A percentile compares a stretch with the other conserved stretches of the same genome.
phyloP scores from a whole-genome alignment of 2,888 invertebrate genomes.

The Drosophila mimetica region DNA sequence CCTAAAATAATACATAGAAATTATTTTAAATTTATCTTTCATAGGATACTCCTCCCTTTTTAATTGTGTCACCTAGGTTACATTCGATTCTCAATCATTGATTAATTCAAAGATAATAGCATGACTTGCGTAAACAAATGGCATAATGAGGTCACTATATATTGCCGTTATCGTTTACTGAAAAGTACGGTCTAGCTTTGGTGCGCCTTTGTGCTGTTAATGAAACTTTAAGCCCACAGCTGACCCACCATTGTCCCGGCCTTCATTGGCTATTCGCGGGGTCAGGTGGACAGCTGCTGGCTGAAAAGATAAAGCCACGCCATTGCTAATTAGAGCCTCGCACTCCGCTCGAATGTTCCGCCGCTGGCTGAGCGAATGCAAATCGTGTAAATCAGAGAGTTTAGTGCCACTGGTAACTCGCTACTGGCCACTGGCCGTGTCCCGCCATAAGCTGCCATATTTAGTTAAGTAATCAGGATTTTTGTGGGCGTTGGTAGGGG shows the following conservation, averaged over 20 bases:
- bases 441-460: slow-evolving; percentile 49
- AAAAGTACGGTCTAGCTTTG: not conserved
- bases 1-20: no score
- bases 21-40: not conserved
- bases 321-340: slow-evolving; percentile 45
- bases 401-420: slow-evolving; percentile 40
- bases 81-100: no score
- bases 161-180: not conserved
- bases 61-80: not conserved
- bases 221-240: slow-evolving; percentile 5
- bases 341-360: slow-evolving; percentile 7
- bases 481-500: slow-evolving; percentile 28
- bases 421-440: slow-evolving; percentile 39
- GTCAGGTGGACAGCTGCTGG: slow-evolving; percentile 23
- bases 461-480: slow-evolving; percentile 56
- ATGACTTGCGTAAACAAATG: not conserved
- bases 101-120: no score
- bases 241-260: slow-evolving; percentile 21
- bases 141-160: not conserved
- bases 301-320: slow-evolving; percentile 31
- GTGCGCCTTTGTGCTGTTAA: slow-evolving; percentile 3
- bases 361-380: slow-evolving; percentile 26
- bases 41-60: not conserved
- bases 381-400: slow-evolving; percentile 50
- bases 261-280: slow-evolving; percentile 25